These are phyloP conservation scores for Cottoperca gobio DNA, from an alignment of 2,797 vertebrate genomes.

Conservation along the genomic window DNA sequence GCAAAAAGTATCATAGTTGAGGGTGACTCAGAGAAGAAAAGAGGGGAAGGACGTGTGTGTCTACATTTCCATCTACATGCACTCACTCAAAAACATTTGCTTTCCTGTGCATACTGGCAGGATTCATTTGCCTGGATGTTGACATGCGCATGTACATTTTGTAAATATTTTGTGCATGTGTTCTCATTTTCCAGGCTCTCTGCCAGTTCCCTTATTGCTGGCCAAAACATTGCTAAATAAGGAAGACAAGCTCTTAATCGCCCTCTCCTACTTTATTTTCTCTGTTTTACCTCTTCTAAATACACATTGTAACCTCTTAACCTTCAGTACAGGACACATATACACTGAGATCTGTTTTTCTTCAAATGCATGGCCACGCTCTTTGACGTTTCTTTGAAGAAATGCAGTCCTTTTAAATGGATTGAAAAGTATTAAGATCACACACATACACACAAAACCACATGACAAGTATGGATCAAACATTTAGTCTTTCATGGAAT, in stretches of 20 bases:
- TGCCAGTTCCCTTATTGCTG: slow-evolving; percentile 20
- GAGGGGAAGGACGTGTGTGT: not conserved
- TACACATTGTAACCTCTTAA: not conserved
- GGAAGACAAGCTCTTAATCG: slow-evolving; percentile 26
- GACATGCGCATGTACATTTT: not conserved
- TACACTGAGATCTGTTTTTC: not conserved
- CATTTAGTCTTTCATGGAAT: slow-evolving; percentile 58
- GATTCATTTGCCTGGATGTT: not conserved
- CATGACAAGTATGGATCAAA: slow-evolving; percentile 42
- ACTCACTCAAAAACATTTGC: not conserved
- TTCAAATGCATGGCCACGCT: not conserved
- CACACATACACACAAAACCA: slow-evolving; percentile 24
- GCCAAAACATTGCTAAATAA: slow-evolving; percentile 60
- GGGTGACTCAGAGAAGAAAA: not conserved
- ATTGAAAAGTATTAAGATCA: too few relatives aligned
- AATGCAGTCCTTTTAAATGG: not conserved
- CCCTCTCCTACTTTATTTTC: too few relatives aligned
- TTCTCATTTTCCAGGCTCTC: slow-evolving; percentile 32
- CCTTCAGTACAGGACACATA: not conserved
- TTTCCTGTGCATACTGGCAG: not conserved
- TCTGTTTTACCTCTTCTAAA: not conserved
- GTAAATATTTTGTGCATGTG: slow-evolving; percentile 11
- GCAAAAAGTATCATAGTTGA: not conserved
- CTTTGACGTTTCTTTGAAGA: not conserved
- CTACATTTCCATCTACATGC: not conserved